Base-by-base conservation (phyloP, 2,113 vertebrate species). In the Blennius ocellaris region DNA sequence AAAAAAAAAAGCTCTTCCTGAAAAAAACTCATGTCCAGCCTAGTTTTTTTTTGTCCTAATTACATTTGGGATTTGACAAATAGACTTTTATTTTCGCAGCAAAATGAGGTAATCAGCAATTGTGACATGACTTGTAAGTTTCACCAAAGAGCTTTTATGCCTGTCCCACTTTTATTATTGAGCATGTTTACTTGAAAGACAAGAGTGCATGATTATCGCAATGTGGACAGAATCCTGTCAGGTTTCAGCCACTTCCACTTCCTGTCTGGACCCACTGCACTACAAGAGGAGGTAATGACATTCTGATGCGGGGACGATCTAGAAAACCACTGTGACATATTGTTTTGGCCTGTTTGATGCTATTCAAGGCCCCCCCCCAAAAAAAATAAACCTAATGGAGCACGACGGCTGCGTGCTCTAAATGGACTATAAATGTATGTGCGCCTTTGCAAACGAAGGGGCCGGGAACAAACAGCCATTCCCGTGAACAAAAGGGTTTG, bases 221-320 rank as follows among this genome's bases (percentile, higher is more conserved):
- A 67, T 50, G 36, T 8, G 5, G 15, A 65, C 48, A 17, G 53
- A 60, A 58, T 48, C 52, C 78, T 65, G 77, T 83, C 65, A 84
- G 60, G 30, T 76, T 73, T 59, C 49, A 55, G 53, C 40, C 8
- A 7, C 67, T 76, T 82, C 70, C 74, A 48, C 44, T 76, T 81
- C 80, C 74, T 66, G 57, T 65, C 43, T 60, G 9, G 51, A 63
- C 50, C 51, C 54, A 41, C 16, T 48, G 63, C 57, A 12, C 6
- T 47, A 8, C 16, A 40, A 80, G 71, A 62, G 69, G 73, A 80
- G 60, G 60, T 72, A 85, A 89, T 87, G 59, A 82, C 66, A 83
- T 48, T 88, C 50, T 69, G 15, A 82, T 67, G 69, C 12, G 0
- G 21, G 55, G 36, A 51, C 8, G 5, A 54, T 64, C 11, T 54